Evolutionary conservation across 2,888 invertebrate species (phyloP), one percentile per base, ranked within the genome.

Genomic region (Laothoe populi): DNA sequence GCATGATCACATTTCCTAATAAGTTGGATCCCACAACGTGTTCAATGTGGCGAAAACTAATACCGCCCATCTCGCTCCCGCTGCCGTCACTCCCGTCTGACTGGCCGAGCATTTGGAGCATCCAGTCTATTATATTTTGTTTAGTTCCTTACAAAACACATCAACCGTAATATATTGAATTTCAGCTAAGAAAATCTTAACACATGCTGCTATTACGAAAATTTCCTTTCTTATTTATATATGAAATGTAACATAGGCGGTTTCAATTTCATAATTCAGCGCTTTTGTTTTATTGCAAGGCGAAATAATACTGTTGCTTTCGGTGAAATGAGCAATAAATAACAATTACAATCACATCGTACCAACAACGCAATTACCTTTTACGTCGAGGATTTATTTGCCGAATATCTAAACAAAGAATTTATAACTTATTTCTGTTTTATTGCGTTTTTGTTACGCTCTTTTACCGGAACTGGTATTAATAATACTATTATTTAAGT

Each of bases 1-100:
- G 92, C 90, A 86, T 90, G 91, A 90, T 89, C 88, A 87, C 82
- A 86, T 89, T 86, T 82, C 90, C 88, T 92, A 92, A 92, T 92
- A 91, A 92, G 90, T 90, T 86, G 88, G 89, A 89, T 87, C 86
- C 87, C 87, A 83, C 89, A 88, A 85, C 84, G 87, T 76, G 90
- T 79, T 87, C 87, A 89, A 89, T 89, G 90, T 86, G 84, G 86
- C 90, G 91, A 83, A 77, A 84, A 83, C 82, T 88, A 88, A 89
- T 87, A 84, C 84, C 83, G 73, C 76, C 78, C 80, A 75, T 78
- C 83, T 74, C 74, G 74, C 68, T 76, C 73, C 75, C 70, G 78
- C 76, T 67, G 70, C 78, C 81, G 82, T 83, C 87, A 84, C 79
- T 84, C 83, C 74, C 77, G 70, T 77, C 74, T 79, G 76, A 78